Base-by-base conservation (phyloP, 2,113 vertebrate species). In the Taxidea taxus region DNA sequence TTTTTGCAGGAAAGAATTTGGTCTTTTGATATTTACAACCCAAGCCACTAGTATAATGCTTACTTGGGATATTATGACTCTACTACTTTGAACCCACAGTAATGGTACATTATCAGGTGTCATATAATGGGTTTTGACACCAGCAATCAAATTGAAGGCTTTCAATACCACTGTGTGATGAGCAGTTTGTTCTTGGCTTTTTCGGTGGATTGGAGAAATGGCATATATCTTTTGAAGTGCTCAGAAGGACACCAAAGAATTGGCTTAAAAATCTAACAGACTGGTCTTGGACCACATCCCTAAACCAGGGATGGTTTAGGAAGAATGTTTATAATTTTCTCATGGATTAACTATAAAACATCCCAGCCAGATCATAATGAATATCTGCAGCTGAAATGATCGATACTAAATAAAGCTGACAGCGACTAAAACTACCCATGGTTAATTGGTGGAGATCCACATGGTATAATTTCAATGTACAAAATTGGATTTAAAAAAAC, bases 351-450 rank as follows among this genome's bases (percentile, higher is more conserved):
- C 62, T 83, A 70, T 58, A 80, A 81, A 89, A 85, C 3, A 7
- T 54, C 90, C 78, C 51, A 72, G 66, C 64, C 77, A 91, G 89
- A 39, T 68, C 44, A 49, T 90, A 90, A 88, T 89, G 74, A 89
- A 62, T 94, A 72, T 78, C 72, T 87, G 70, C 75, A 82, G 83
- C 23, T 87, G 64, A 93, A 72, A 92, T 90, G 90, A 90, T 84
- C 25, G 75, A 86, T 44, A 94, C 37, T 72, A 91, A 97, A 97
- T 88, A 64, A 92, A 97, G 60, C 44, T 42, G 64, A 92, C 87
- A 96, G 94, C 51, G 72, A 44, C 75, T 72, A 75, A 81, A 95
- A 70, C 13, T n/a, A 78, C 51, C 54, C 42, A 13, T 77, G 42
- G 7, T 54, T 80, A 83, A 44, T 62, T 97, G 84, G 64, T 87